Percentiles rank a stretch among this genome's conserved stretches.
Conservation (phyloP, 2,113 vertebrate genomes). For the Hylia prasina region DNA sequence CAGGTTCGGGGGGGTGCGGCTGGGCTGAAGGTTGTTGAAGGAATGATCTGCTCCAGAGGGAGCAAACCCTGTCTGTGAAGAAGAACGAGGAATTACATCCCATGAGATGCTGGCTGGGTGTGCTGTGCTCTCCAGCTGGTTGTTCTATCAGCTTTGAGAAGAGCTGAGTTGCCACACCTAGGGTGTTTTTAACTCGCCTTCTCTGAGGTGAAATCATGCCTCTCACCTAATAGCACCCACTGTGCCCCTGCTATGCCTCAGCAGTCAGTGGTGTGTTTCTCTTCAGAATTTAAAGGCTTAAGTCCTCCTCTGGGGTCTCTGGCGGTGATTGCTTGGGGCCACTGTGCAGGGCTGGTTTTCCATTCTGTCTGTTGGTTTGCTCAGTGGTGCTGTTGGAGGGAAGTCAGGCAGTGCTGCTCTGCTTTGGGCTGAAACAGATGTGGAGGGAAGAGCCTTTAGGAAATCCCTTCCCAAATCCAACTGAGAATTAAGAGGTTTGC, state of each 20-base stretch:
- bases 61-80: neutral
- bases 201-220: neutral
- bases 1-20: fast-evolving
- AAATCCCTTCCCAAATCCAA: neutral
- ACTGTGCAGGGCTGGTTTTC: neutral
- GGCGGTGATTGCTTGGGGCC: fast-evolving
- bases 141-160: neutral
- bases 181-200: neutral
- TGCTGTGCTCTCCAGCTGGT: neutral
- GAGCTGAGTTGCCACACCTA: neutral
- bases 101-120: neutral
- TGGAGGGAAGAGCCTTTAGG: neutral
- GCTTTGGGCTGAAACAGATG: neutral
- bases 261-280: neutral
- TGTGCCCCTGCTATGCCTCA: neutral
- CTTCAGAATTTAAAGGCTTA: neutral
- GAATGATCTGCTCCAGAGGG: neutral
- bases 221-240: too few relatives aligned
- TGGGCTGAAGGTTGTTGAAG: neutral
- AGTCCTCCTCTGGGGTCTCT: neutral
- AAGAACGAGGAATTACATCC: neutral
- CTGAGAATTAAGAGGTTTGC: neutral
- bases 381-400: neutral
- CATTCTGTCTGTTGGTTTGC: neutral
- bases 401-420: neutral